Evolutionary conservation across 2,888 invertebrate genomes (phyloP), one percentile per base, ranked within the genome.

Genomic region (Acronicta psi): DNA sequence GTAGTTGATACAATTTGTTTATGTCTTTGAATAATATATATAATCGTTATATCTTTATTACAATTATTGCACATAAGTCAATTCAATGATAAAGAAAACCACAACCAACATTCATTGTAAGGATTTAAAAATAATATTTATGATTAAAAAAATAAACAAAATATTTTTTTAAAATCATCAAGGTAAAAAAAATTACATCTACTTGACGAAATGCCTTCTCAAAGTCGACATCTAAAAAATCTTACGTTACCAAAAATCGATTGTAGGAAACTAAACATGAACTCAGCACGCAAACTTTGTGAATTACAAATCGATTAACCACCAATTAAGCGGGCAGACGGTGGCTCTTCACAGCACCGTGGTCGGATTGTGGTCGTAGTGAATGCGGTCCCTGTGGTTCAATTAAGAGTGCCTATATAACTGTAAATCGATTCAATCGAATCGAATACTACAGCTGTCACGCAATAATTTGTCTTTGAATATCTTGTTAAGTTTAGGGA

Each of bases 281-380:
- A 43, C 51, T 73, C 61, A 51, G 55, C 53, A 66, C 18, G 66
- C 66, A 70, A 68, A 68, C 65, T 65, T 74, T 61, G 53, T 59
- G 67, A 77, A 73, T 74, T 72, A 75, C 73, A 54, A 73, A 81
- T 82, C 75, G 76, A 82, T 77, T 75, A 72, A 82, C 81, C 81
- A 78, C 79, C 83, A 82, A 81, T 81, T 82, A 81, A 81, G 68
- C 69, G 66, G 45, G 59, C 69, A 74, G 75, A 64, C 71, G 73
- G 71, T 64, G 53, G 75, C 80, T 72, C 80, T 79, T 75, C 67
- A 69, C 74, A 66, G 68, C 53, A 58, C 45, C 58, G 61, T 61
- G 75, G 75, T 62, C 18, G 75, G 66, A 69, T 72, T 67, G 77
- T 69, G 79, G 77, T 79, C 10, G 42, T 34, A 73, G 61, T 67